These are phyloP conservation scores for Temnothorax rugatulus DNA, from an alignment of 2,888 invertebrate species.

Conservation along the genomic window DNA sequence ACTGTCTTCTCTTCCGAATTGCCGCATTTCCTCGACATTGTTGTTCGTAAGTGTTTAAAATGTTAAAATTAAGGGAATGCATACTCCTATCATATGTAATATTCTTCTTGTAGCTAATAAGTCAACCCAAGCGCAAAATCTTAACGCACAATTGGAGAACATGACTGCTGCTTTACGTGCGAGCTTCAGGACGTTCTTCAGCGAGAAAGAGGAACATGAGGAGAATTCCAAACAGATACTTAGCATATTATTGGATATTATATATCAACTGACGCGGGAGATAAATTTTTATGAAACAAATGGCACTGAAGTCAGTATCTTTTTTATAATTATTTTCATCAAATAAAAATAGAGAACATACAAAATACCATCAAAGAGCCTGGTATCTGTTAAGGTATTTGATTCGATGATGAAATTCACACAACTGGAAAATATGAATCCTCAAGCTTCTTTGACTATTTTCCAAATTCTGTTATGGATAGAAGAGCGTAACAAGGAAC, in stretches of 20 bases:
- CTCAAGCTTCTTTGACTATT: slow-evolving; percentile 72
- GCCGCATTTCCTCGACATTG: slow-evolving; percentile 84
- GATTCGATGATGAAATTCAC: slow-evolving; percentile 75
- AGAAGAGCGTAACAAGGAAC: slow-evolving; percentile 78
- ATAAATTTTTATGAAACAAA: slow-evolving; percentile 75
- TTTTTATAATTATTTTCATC: slow-evolving; percentile 5
- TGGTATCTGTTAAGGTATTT: slow-evolving; percentile 69
- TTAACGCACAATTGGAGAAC: slow-evolving; percentile 67
- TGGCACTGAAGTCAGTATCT: slow-evolving; percentile 61
- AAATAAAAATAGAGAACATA: background rate
- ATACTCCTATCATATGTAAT: slow-evolving; percentile 43
- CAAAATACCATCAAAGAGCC: background rate
- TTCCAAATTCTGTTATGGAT: slow-evolving; percentile 79
- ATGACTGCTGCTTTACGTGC: slow-evolving; percentile 75
- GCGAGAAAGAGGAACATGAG: slow-evolving; percentile 75
- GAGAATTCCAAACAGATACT: slow-evolving; percentile 75
- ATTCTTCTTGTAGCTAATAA: slow-evolving; percentile 25
- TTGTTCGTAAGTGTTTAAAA: slow-evolving; percentile 83
- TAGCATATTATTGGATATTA: slow-evolving; percentile 78
- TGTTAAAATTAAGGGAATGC: background rate
- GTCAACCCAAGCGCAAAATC: slow-evolving; percentile 42
- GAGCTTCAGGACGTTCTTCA: slow-evolving; percentile 70
- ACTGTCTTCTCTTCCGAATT: slow-evolving; percentile 83
- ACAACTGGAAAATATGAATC: slow-evolving; percentile 69
- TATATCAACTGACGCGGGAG: slow-evolving; percentile 78